Evolutionary conservation across 2,888 invertebrate species (phyloP), one percentile per base, ranked within the genome.

Genomic region (Plemyria rubiginata): DNA sequence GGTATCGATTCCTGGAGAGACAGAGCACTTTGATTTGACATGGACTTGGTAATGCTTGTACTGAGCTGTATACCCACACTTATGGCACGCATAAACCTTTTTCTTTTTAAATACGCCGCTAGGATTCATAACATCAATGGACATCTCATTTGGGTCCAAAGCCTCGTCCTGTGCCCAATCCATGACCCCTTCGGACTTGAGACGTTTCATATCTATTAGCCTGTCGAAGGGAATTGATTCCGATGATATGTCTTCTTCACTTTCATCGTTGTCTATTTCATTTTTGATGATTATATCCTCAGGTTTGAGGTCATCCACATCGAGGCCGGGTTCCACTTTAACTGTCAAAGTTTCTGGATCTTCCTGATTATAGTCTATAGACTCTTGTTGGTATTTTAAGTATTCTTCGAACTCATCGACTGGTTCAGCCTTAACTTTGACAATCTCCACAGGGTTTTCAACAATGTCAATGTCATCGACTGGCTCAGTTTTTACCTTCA

Each of bases 401-500:
- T 62, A 61, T 13, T 49, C 32, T 2, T 40, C 41, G 0, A 38
- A 28, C 5, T 50, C 43, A 1, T 66, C 63, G 0, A 62, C n/a
- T 0, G 62, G 57, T 50, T 70, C 67, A 5, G 51, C 15, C 41
- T 69, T 67, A 0, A 66, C 53, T 11, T 28, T 53, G 0, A 57
- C 45, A 4, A 9, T 40, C 0, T 65, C 56, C 2, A 54, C 32
- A 0, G 54, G 12, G 6, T 48, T 36, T 7, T 68, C 62, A 0
- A 13, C 52, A 0, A 73, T 15, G 54, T 63, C 71, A 0, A 73
- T n/a, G 41, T 63, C 70, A 0, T 73, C 67, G 1, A 50, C 11
- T 0, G 64, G 62, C 32, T 72, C 72, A 0, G 41, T 22, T 59
- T 72, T 71, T 1, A 71, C 55, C 43, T 67, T 52, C 0, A 64